Base-by-base conservation (phyloP, 2,888 invertebrate genomes). In the Eupithecia tripunctaria region DNA sequence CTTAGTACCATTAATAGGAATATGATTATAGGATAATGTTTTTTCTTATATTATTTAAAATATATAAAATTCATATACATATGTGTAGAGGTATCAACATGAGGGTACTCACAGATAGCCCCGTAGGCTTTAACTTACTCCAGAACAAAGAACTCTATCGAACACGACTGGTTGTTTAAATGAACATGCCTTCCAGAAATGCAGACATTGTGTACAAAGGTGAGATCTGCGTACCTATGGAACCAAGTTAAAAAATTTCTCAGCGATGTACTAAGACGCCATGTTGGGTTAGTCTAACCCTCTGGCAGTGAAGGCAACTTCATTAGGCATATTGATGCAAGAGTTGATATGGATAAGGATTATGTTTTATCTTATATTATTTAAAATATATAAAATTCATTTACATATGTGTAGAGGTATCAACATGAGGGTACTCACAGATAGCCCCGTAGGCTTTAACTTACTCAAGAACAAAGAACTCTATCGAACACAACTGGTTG, bases 241-340 rank as follows among this genome's bases (percentile, higher is more conserved):
- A 47, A n/a, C 14, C 41, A 21, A n/a, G 51, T 51, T 51, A 4
- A 12, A 25, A 21, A 51, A 3, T n/a, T n/a, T n/a, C n/a, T n/a
- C n/a, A n/a, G n/a, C 14, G 18, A 59, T 15, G 15, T 59, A 68
- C 68, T 67, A n/a, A 51, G 63, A 15, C 27, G 47, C 66, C 41
- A 51, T 68, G 36, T 71, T 8, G 56, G 27, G 56, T 71, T 27
- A 74, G 51, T 68, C 65, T 43, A 68, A 65, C 56, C 43, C 51
- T 60, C 29, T 60, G 18, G 63, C 36, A 66, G 68, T 66, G 71
- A 74, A 71, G 68, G 66, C 70, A 71, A 66, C 62, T 60, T 74
- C 51, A 69, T 71, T 74, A 74, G 32, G 56, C 69, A 63, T n/a
- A 59, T 72, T 62, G 18, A 63, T 72, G 27, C 36, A 36, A 47